Base-by-base conservation (phyloP, 2,888 invertebrate genomes). In the Xylocampa areola region DNA sequence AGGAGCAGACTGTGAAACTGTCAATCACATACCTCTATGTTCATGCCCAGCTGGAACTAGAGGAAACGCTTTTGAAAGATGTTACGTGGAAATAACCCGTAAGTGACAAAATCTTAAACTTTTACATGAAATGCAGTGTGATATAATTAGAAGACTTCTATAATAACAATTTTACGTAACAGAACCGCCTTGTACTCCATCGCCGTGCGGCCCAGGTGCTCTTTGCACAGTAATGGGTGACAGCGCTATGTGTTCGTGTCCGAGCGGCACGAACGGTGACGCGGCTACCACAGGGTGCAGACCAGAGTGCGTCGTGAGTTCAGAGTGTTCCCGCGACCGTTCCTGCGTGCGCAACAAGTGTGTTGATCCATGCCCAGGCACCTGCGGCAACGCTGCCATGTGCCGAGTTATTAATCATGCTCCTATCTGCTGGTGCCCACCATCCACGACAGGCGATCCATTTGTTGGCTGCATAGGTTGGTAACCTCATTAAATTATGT, bases 281-380 rank as follows among this genome's bases (percentile, higher is more conserved):
- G 96, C 98, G 30, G 95, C 95, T 17, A 95, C 91, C 95, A 97
- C 89, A 94, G 96, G 96, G 25, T 98, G 98, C 81, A 94, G 96
- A 59, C 97, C 97, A 0, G 97, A 98, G 85, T 98, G 98, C 85
- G 95, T 97, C 1, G 95, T 97, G 21, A 97, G 96, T 83, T 96
- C 97, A 0, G 97, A 97, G 81, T 98, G 98, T 82, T 89, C 96
- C 5, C 95, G 96, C 44, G 95, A 97, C 82, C 95, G 95, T 44
- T 96, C 97, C 19, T 98, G 98, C 76, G 94, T 96, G 2, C 96
- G 96, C 75, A 90, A 97, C 96, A 92, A 96, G 85, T 98, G 98
- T 79, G 90, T 96, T 2, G 96, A 98, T 80, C 97, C 97, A 7
- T 98, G 98, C 77, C 94, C 96, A 1, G 97, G 97, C 25, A 95